phyloP scores from a whole-genome alignment of 30 jellyfish, hydroid and myxozoan species.

The Sanderia malayensis region DNA sequence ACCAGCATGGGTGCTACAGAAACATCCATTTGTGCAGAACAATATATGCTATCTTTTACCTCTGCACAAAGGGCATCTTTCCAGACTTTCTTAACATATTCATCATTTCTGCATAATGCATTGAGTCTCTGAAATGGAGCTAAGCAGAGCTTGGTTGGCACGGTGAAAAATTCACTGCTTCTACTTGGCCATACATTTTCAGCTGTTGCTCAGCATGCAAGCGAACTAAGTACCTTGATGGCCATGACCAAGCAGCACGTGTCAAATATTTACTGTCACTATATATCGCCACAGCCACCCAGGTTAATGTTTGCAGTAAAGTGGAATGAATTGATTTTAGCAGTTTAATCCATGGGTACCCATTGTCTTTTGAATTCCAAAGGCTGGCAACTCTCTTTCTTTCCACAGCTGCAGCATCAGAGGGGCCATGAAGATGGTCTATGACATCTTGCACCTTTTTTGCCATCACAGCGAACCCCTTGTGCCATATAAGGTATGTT shows the following conservation, averaged over 20 bases:
- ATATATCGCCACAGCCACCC: slow-evolving; percentile 16
- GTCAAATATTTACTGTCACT: slow-evolving; percentile 38
- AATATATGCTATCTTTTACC: too few species aligned
- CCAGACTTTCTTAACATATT: slow-evolving; percentile 8
- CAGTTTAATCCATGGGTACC: slow-evolving; percentile 43
- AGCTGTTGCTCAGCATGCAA: slow-evolving; percentile 26
- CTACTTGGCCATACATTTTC: neutral
- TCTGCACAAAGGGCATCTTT: too few species aligned
- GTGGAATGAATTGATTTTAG: slow-evolving; percentile 23
- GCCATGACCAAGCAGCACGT: slow-evolving; percentile 41
- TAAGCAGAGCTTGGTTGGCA: slow-evolving; percentile 26
- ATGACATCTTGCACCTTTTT: too few species aligned
- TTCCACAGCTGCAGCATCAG: slow-evolving; percentile 46
- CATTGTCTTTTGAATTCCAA: slow-evolving; percentile 10
- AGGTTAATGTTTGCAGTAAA: slow-evolving; percentile 28
- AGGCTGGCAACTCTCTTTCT: neutral
- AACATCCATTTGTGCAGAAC: too few species aligned
- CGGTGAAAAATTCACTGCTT: slow-evolving; percentile 10
- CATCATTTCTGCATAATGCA: slow-evolving; percentile 29
- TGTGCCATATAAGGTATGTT: too few species aligned
- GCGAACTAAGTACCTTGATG: slow-evolving; percentile 1
- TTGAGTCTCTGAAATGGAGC: slow-evolving; percentile 20
- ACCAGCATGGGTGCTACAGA: too few species aligned
- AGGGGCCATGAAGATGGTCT: slow-evolving; percentile 38
- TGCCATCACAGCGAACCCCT: too few species aligned